Base-by-base conservation (phyloP, 2,888 invertebrate species). In the Nomada flava region DNA sequence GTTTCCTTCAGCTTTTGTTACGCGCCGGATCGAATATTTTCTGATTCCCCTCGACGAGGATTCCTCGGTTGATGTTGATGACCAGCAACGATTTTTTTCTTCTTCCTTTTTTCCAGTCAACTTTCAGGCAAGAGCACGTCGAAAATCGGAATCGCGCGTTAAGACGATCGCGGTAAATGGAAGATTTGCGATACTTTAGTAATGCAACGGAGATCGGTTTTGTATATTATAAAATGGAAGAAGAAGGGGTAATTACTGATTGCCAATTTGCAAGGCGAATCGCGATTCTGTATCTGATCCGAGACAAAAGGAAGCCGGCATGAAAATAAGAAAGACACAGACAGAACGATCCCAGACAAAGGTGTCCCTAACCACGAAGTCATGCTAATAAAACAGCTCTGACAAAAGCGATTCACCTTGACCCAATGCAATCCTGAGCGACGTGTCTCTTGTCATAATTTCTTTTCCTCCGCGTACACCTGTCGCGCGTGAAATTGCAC, bases 1-100 rank as follows among this genome's bases (percentile, higher is more conserved):
- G 84, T 62, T 78, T 71, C 59, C 81, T 70, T 57, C 23, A 36
- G 63, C 71, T 76, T 68, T 60, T 42, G 67, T 77, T 74, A 77
- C 83, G 57, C 55, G 69, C 60, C 23, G 57, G 67, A 82, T 75
- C 78, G 71, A 82, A 82, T 75, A 74, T 82, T 82, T 82, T 63
- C 72, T 57, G 80, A 81, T 80, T 79, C 64, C 42, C 36, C 29
- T 23, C 65, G 64, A 65, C 23, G 20, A 64, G 59, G 74, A 74
- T 65, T 65, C 72, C 36, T 36, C 36, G 36, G 36, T 36, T 36
- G 36, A 36, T 36, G 36, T 36, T 36, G 36, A 36, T 36, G 36
- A 5, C 36, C 7, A 36, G 36, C 7, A 7, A 36, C 36, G 36
- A 36, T 36, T 36, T 36, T 36, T 7, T 7, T 36, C 7, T 1